Evolutionary conservation across 2,888 invertebrate genomes (phyloP), one percentile per base, ranked within the genome.

Genomic region (Serrognathus titanus): DNA sequence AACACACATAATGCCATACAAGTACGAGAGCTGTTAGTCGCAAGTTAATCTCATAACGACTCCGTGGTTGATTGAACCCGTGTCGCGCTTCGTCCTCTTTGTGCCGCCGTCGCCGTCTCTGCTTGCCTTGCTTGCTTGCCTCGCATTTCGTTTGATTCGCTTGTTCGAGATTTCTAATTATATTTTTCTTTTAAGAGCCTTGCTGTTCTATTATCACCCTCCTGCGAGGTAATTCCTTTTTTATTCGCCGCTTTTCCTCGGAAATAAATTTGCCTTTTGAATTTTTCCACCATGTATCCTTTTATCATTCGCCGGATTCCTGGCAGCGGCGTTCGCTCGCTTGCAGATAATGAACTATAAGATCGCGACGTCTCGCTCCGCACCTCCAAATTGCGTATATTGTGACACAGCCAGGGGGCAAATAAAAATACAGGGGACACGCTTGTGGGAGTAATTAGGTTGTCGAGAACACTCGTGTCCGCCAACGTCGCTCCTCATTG

Each of bases 401-500:
- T 75, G 75, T 75, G 70, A 67, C 73, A 68, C 72, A 70, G 71
- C 66, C 69, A 68, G 76, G 76, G 74, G 75, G 71, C 71, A 73
- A 71, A 74, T 74, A 76, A 75, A 76, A 76, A 75, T 73, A 70
- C 70, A 64, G 65, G 62, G 65, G 48, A 54, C 37, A 41, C 37
- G 43, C 53, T 53, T 51, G 59, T 59, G 48, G 63, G 53, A 66
- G 78, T 80, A 80, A 81, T 81, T 81, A 80, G 79, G 77, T 79
- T 80, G 80, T 81, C 80, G 78, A 73, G 74, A 80, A 79, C 80
- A 81, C 79, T 77, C 79, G 49, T 51, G 38, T 45, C 35, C 53
- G 40, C 40, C 51, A 37, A 46, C 37, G 57, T 55, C 57, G 56
- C 31, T 38, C 50, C 41, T 52, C 49, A 61, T 56, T 57, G 60